A percentile compares a stretch with the other conserved stretches of the same genome.
Evolutionary conservation across 2,888 invertebrate species (phyloP).

Genomic region (Sicus ferrugineus): DNA sequence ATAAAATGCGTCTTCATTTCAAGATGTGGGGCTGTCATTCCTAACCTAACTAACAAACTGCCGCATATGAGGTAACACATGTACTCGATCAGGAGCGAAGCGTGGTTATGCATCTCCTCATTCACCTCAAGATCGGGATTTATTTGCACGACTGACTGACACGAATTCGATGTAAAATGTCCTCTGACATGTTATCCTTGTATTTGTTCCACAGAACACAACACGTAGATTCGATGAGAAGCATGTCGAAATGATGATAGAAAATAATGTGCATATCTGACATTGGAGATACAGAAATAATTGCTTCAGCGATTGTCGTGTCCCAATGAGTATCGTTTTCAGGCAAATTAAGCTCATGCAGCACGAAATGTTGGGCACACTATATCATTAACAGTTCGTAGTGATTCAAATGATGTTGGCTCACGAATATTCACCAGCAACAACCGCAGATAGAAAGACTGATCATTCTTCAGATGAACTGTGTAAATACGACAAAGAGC

Average conservation of each 20-base stretch:
- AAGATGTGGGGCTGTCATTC: conserved; percentile 8
- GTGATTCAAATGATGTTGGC: conserved; percentile 52
- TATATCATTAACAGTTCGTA: conserved; percentile 57
- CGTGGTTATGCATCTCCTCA: conserved; percentile 1
- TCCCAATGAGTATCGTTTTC: not conserved
- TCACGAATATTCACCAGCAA: conserved; percentile 52
- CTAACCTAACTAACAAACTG: conserved; percentile 9
- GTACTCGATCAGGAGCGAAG: conserved; percentile 7
- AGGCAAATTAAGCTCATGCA: conserved; percentile 43
- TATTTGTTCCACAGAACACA: not conserved
- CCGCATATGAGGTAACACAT: conserved; percentile 19
- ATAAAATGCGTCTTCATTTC: conserved; percentile 3
- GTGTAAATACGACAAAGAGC: conserved; percentile 16
- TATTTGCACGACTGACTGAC: conserved; percentile 30
- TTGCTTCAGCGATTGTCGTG: not conserved
- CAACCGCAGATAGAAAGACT: too few relatives aligned
- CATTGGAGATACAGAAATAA: not conserved
- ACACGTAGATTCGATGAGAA: not conserved
- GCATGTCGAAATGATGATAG: not conserved
- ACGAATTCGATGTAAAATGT: conserved; percentile 33
- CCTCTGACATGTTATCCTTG: not conserved
- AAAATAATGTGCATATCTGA: not conserved
- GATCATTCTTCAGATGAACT: conserved; percentile 5
- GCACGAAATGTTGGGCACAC: conserved; percentile 53
- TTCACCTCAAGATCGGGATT: not conserved